Percentiles rank a stretch among this genome's conserved stretches.
These are phyloP conservation scores for Periplaneta americana DNA, from an alignment of 1,140 invertebrate genomes.

Conservation along the genomic window DNA sequence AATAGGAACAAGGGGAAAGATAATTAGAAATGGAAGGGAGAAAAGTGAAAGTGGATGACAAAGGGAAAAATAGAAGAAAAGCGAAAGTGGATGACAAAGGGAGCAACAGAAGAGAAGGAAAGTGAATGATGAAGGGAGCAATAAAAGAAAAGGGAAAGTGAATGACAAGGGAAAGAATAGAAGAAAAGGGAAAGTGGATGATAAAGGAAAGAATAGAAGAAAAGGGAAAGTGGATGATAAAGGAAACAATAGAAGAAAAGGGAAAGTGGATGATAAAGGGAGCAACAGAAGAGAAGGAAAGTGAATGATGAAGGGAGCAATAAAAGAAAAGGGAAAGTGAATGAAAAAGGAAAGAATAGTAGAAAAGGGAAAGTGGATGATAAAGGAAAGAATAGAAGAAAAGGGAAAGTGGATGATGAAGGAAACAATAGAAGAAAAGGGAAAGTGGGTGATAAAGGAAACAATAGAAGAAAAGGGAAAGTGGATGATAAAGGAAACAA, in stretches of 20 bases:
- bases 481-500: background rate
- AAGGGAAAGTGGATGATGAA: background rate
- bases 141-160: too few relatives aligned
- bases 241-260: too few relatives aligned
- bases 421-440: background rate
- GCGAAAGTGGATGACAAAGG: background rate
- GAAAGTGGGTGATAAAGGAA: background rate
- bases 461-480: background rate
- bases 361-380: background rate
- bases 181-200: too few relatives aligned
- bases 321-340: background rate
- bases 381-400: background rate
- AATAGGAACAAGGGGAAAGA: background rate
- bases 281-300: background rate
- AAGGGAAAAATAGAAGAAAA: background rate
- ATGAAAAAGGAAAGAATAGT: background rate
- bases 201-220: too few relatives aligned
- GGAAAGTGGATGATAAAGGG: too few relatives aligned
- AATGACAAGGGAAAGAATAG: too few relatives aligned
- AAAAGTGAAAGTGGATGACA: background rate
- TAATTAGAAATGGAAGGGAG: background rate
- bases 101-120: background rate
- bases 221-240: too few relatives aligned
- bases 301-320: background rate
- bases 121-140: background rate